phyloP scores from a whole-genome alignment of 2,113 vertebrate genomes.

The Charina bottae region DNA sequence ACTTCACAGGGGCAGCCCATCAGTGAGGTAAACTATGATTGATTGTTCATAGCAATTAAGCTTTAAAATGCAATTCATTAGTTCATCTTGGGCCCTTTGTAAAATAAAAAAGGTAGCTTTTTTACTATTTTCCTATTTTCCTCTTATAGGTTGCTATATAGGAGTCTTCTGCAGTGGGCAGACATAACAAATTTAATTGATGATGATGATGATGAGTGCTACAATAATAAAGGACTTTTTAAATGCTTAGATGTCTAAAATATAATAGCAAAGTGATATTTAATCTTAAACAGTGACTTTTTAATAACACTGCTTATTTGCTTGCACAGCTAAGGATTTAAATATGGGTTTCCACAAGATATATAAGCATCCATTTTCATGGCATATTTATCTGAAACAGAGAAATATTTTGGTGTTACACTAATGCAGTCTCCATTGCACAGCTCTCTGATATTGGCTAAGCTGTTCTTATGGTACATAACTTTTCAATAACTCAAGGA shows the following conservation, averaged over 20 bases:
- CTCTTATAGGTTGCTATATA: background rate
- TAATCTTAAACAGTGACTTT: background rate
- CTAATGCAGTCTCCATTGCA: background rate
- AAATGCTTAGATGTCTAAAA: background rate
- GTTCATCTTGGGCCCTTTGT: background rate
- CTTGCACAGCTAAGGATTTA: background rate
- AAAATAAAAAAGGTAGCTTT: background rate
- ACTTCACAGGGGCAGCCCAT: conserved; percentile 81
- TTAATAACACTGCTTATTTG: background rate
- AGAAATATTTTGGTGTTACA: background rate
- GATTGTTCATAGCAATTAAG: background rate
- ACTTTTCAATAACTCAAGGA: background rate
- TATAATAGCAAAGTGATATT: background rate
- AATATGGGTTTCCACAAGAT: background rate
- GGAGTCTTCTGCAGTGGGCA: background rate
- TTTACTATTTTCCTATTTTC: background rate
- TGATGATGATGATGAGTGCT: background rate
- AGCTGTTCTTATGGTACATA: background rate
- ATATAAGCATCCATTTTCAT: background rate
- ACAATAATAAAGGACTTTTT: background rate
- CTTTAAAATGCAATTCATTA: background rate
- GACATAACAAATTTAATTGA: background rate
- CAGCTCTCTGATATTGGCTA: background rate
- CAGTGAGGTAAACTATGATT: conserved; percentile 84
- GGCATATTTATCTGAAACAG: background rate